Evolutionary conservation across 2,113 vertebrate genomes (phyloP).

Genomic region (Pipa parva): DNA sequence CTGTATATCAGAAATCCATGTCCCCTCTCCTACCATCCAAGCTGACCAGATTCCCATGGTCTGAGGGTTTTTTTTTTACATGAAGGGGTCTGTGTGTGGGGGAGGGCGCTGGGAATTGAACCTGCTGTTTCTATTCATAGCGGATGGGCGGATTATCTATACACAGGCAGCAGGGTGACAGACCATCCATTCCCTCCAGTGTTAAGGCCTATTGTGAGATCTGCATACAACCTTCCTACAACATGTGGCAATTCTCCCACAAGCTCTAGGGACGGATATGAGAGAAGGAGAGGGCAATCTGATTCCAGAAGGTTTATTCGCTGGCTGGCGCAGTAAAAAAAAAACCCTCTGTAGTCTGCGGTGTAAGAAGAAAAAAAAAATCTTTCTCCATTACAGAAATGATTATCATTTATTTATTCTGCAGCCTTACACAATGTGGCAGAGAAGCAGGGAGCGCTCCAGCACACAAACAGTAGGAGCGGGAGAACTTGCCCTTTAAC

Average conservation of each 20-base stretch:
- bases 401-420: too few relatives aligned
- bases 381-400: too few relatives aligned
- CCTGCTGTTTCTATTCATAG: slow-evolving; percentile 35
- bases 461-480: too few relatives aligned
- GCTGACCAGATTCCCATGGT: slow-evolving; percentile 34
- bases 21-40: neutral
- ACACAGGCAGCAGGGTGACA: slow-evolving; percentile 29
- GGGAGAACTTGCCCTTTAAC: too few relatives aligned
- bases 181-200: slow-evolving; percentile 1
- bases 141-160: slow-evolving; percentile 7
- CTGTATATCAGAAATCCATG: neutral
- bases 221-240: neutral
- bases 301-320: neutral
- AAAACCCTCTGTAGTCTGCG: too few relatives aligned
- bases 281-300: neutral
- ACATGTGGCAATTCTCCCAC: slow-evolving; percentile 40
- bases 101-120: slow-evolving; percentile 14
- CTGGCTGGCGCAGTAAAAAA: too few relatives aligned
- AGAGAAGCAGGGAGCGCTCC: too few relatives aligned
- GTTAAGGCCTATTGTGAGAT: slow-evolving; percentile 24
- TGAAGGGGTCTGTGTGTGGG: neutral
- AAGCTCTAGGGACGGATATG: neutral
- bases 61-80: slow-evolving; percentile 9
- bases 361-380: too few relatives aligned
- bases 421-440: too few relatives aligned